A percentile compares a stretch with the other conserved stretches of the same genome.
phyloP scores from a whole-genome alignment of 2,888 invertebrate genomes.

The Drosophila maculinotata region DNA sequence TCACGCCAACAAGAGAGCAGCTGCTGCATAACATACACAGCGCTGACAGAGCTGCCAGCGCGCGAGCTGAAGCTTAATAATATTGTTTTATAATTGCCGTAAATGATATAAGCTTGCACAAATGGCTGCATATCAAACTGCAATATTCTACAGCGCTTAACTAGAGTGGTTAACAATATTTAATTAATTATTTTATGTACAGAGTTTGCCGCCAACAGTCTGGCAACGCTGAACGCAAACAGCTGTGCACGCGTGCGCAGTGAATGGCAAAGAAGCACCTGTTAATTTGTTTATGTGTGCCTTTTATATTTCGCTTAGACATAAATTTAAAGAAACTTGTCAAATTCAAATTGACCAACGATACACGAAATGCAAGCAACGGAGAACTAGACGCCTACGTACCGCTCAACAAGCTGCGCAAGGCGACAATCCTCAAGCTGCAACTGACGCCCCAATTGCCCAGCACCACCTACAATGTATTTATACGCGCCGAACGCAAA shows the following conservation, averaged over 20 bases:
- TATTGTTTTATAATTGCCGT: not conserved
- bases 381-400: conserved; percentile 83
- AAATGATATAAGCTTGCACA: conserved; percentile 1
- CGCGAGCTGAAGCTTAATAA: not conserved
- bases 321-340: conserved; percentile 83
- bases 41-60: conserved; percentile 53
- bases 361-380: conserved; percentile 43
- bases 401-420: conserved; percentile 81
- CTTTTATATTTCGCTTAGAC: conserved; percentile 61
- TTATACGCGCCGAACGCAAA: conserved; percentile 83
- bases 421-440: conserved; percentile 75
- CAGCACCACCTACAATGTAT: conserved; percentile 76
- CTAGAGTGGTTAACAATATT: conserved; percentile 2
- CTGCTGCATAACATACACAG: conserved; percentile 48
- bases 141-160: not conserved
- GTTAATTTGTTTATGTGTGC: conserved; percentile 35
- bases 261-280: conserved; percentile 60
- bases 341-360: conserved; percentile 77
- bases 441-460: conserved; percentile 78
- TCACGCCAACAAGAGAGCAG: conserved; percentile 40
- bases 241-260: conserved; percentile 43
- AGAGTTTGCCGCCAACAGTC: not conserved
- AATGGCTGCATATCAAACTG: not conserved
- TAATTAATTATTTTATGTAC: conserved; percentile 7
- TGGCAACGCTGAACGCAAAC: conserved; percentile 58